phyloP scores from a whole-genome alignment of 2,888 invertebrate genomes.

The Calliopum simillimum region DNA sequence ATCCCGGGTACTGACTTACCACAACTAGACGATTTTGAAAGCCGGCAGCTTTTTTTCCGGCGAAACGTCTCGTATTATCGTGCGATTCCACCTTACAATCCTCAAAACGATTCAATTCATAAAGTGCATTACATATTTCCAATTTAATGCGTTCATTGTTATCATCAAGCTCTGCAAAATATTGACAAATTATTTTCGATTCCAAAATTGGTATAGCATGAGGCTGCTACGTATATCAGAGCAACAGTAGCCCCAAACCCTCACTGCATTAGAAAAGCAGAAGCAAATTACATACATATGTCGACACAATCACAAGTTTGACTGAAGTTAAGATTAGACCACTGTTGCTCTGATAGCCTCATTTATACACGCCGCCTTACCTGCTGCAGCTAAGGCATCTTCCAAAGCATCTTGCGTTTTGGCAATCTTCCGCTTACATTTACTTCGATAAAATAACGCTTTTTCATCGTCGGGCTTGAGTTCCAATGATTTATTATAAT shows the following conservation, averaged over 20 bases:
- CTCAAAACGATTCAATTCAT: constrained; percentile 61
- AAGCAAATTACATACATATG: too few species aligned
- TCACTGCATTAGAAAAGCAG: too few species aligned
- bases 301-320: too few species aligned
- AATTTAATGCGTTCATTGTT: constrained; percentile 55
- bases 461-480: constrained; percentile 53
- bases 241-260: too few species aligned
- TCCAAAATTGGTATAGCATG: neutral
- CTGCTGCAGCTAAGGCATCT: constrained; percentile 55
- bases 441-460: constrained; percentile 58
- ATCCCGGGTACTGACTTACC: constrained; percentile 54
- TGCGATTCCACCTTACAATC: constrained; percentile 52
- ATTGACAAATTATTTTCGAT: neutral
- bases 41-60: constrained; percentile 53
- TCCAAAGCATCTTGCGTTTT: constrained; percentile 54
- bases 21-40: constrained; percentile 55
- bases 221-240: too few species aligned
- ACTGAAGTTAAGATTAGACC: too few species aligned
- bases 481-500: constrained; percentile 58
- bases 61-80: constrained; percentile 53
- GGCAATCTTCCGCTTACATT: constrained; percentile 58
- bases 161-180: constrained; percentile 44
- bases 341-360: too few species aligned
- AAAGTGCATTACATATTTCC: constrained; percentile 62
- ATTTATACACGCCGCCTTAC: constrained; percentile 52